Conservation (phyloP, 2,113 vertebrate genomes). For the Psephotus haematonotus region DNA sequence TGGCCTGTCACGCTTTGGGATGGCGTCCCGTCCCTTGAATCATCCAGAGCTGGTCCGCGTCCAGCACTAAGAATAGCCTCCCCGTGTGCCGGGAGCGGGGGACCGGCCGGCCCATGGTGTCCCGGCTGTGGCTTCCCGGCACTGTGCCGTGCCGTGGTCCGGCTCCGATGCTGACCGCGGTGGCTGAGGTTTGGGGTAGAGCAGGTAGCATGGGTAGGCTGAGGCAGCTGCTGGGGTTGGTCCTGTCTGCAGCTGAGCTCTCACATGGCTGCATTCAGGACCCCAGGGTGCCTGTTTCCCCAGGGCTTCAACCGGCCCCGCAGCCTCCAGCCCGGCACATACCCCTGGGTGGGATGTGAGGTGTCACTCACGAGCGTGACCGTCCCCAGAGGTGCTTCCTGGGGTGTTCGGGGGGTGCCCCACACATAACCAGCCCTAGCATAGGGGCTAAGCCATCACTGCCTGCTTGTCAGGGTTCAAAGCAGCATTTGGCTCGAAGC, state of each 20-base stretch:
- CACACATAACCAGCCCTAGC: neutral
- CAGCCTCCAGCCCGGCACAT: rapidly evolving
- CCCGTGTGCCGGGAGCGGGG: rapidly evolving
- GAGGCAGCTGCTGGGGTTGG: rapidly evolving
- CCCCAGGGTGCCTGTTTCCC: rapidly evolving
- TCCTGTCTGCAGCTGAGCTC: neutral
- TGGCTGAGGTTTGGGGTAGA: neutral
- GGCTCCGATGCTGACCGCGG: rapidly evolving
- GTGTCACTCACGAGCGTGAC: neutral
- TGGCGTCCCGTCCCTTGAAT: constrained; percentile 56
- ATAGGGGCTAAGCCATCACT: neutral
- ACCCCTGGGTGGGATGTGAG: neutral
- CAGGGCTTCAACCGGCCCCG: rapidly evolving
- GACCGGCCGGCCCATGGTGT: rapidly evolving
- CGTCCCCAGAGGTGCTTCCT: rapidly evolving
- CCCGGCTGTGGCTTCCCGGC: rapidly evolving
- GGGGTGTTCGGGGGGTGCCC: neutral
- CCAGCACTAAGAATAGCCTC: constrained; percentile 64
- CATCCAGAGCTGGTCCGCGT: neutral
- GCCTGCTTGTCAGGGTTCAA: neutral
- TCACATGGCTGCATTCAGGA: rapidly evolving
- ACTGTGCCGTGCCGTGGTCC: rapidly evolving
- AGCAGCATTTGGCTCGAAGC: neutral
- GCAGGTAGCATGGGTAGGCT: rapidly evolving
- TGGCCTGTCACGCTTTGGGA: constrained; percentile 58